phyloP scores from a whole-genome alignment of 2,888 invertebrate genomes.

The Parelbella ahira region DNA sequence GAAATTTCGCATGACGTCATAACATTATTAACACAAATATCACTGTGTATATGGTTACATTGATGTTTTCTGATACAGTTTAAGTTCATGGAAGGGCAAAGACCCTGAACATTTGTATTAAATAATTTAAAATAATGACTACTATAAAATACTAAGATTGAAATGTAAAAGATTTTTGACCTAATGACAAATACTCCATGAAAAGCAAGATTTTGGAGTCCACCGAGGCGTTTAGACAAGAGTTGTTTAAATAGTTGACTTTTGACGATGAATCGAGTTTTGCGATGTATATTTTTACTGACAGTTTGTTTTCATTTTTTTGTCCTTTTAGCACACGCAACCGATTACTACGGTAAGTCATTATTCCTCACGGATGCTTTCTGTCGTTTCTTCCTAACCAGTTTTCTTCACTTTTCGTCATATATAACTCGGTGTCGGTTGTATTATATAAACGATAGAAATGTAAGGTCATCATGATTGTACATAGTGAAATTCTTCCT shows the following conservation, averaged over 20 bases:
- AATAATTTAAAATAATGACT: too few species aligned
- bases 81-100: too few species aligned
- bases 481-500: constrained; percentile 63
- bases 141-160: too few species aligned
- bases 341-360: constrained; percentile 99
- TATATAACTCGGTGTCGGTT: constrained; percentile 70
- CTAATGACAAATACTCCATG: too few species aligned
- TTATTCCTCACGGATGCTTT: constrained; percentile 83
- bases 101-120: too few species aligned
- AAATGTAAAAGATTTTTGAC: too few species aligned
- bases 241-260: too few species aligned
- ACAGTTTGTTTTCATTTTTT: constrained; percentile 67
- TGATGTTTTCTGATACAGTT: constrained; percentile 32
- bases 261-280: too few species aligned
- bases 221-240: too few species aligned
- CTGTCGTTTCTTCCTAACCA: constrained; percentile 51
- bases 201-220: too few species aligned
- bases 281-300: constrained; percentile 43
- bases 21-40: constrained; percentile 40
- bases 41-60: constrained; percentile 51
- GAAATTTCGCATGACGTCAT: constrained; percentile 51
- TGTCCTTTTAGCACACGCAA: constrained; percentile 91
- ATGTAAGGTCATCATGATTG: constrained; percentile 47
- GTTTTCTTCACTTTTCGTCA: constrained; percentile 43
- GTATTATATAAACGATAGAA: constrained; percentile 44